These are phyloP conservation scores for Tiaroga cobitis DNA, from an alignment of 2,797 vertebrate species.

Conservation along the genomic window DNA sequence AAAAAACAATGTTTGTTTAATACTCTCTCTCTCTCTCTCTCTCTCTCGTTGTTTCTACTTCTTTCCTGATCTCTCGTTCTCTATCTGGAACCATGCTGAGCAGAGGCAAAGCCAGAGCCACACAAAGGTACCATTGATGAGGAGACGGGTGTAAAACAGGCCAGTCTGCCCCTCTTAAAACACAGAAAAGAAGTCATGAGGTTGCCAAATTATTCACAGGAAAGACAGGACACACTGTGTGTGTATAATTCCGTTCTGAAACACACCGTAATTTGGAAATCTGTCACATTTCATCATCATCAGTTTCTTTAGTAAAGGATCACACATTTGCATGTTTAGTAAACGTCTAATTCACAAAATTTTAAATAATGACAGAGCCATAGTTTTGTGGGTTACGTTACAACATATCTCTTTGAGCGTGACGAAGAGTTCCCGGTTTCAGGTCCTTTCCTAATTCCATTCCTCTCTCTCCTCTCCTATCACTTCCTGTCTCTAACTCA, in stretches of 20 bases:
- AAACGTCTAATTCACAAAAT: neutral
- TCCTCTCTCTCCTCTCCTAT: neutral
- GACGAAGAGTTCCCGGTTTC: neutral
- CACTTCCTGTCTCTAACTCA: neutral
- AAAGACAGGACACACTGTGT: slow-evolving; percentile 60
- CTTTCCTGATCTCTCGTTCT: slow-evolving; percentile 41
- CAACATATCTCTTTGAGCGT: neutral
- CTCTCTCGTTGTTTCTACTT: slow-evolving; percentile 51
- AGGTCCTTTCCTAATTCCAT: neutral
- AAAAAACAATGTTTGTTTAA: slow-evolving; percentile 31
- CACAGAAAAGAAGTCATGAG: slow-evolving; percentile 77
- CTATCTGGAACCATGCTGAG: slow-evolving; percentile 74
- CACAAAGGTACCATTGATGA: slow-evolving; percentile 81
- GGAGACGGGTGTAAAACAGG: slow-evolving; percentile 74
- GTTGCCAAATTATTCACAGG: slow-evolving; percentile 76
- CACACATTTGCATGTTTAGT: neutral
- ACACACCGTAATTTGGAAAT: slow-evolving; percentile 48
- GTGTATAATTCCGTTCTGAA: slow-evolving; percentile 66
- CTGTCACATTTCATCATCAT: neutral
- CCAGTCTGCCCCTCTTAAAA: slow-evolving; percentile 69
- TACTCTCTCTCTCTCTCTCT: slow-evolving; percentile 56
- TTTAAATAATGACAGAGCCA: neutral
- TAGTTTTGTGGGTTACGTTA: neutral
- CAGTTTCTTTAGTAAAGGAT: neutral
- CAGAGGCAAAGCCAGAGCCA: slow-evolving; percentile 74